Conservation (phyloP, 2,888 invertebrate genomes). For the Schrankia costaestrigalis region DNA sequence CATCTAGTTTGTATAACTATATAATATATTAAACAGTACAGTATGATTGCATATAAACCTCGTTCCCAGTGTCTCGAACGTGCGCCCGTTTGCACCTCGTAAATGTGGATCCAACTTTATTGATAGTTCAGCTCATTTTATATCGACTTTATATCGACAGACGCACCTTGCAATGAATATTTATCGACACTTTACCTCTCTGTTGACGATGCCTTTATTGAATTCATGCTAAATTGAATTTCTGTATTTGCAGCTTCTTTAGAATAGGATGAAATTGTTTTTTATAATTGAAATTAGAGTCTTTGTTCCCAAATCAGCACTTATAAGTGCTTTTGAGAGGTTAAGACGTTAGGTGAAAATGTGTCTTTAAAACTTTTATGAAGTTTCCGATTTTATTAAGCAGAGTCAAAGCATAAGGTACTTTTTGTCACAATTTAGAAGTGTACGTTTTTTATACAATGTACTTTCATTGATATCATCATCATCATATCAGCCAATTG, state of each 20-base stretch:
- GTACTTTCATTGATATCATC: neutral
- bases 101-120: conserved; percentile 40
- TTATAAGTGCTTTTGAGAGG: too few relatives aligned
- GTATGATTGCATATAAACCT: too few relatives aligned
- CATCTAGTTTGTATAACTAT: too few relatives aligned
- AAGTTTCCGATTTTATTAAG: too few relatives aligned
- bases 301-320: too few relatives aligned
- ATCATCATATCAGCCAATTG: neutral
- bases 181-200: conserved; percentile 19
- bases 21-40: too few relatives aligned
- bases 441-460: too few relatives aligned
- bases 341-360: too few relatives aligned
- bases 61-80: conserved; percentile 5
- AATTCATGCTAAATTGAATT: conserved; percentile 9
- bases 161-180: conserved; percentile 26
- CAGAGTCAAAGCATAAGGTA: too few relatives aligned
- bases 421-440: neutral
- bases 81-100: conserved; percentile 32
- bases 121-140: conserved; percentile 28
- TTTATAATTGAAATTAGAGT: neutral
- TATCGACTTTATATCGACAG: conserved; percentile 16
- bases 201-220: conserved; percentile 10
- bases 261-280: neutral
- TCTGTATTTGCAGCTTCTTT: neutral
- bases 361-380: too few relatives aligned